Evolutionary conservation across 2,797 vertebrate species (phyloP).

Genomic region (Lindbergichthys nudifrons): DNA sequence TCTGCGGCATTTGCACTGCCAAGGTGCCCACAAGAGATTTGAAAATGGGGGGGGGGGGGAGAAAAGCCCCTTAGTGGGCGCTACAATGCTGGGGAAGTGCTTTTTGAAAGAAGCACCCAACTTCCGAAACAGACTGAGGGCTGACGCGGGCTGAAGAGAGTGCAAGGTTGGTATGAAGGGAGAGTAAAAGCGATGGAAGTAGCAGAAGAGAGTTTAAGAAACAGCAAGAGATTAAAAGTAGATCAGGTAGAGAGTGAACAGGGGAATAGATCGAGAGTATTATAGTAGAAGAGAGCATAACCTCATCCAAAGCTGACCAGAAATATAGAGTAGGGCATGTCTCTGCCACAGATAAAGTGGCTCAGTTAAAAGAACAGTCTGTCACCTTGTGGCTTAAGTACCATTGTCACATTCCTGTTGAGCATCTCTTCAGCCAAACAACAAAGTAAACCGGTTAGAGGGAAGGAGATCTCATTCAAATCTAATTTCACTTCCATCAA

Average conservation of each 20-base stretch:
- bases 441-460: conserved; percentile 35
- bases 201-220: conserved; percentile 26
- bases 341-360: conserved; percentile 42
- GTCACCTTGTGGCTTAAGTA: conserved; percentile 39
- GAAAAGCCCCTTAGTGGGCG: conserved; percentile 23
- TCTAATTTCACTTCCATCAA: conserved; percentile 39
- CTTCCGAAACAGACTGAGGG: conserved; percentile 36
- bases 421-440: conserved; percentile 13
- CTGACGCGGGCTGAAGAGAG: conserved; percentile 27
- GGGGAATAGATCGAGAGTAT: conserved; percentile 29
- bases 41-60: conserved; percentile 27
- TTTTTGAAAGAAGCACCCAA: conserved; percentile 45
- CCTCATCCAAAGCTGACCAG: conserved; percentile 28
- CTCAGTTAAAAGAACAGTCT: conserved; percentile 29
- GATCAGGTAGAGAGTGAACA: conserved; percentile 34
- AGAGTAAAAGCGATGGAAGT: conserved; percentile 13
- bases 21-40: conserved; percentile 56
- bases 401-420: conserved; percentile 15
- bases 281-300: conserved; percentile 53
- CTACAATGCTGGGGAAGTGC: conserved; percentile 34
- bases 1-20: conserved; percentile 57
- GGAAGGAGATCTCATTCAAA: conserved; percentile 65
- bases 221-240: conserved; percentile 26
- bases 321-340: conserved; percentile 15
- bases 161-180: conserved; percentile 13